phyloP scores from a whole-genome alignment of 2,888 invertebrate species.

The Cerceris ruficornis region DNA sequence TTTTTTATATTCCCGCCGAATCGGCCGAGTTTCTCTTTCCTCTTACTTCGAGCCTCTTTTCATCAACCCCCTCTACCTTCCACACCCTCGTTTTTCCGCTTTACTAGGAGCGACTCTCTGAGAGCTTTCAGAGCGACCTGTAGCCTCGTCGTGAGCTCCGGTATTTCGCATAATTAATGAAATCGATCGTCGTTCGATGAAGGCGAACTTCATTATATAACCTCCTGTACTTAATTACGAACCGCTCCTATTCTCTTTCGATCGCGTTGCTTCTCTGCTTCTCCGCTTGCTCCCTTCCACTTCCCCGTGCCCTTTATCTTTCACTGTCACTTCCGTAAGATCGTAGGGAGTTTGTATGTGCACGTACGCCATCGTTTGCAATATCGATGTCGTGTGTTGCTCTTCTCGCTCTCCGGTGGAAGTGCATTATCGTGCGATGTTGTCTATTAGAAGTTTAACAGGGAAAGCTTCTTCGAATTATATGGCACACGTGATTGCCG shows the following conservation, averaged over 20 bases:
- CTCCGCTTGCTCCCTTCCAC: background rate
- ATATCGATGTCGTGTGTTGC: too few species aligned
- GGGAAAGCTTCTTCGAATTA: too few species aligned
- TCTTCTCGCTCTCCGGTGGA: too few species aligned
- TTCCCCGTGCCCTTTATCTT: background rate
- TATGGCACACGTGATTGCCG: too few species aligned
- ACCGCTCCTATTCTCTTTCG: conserved; percentile 37
- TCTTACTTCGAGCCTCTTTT: conserved; percentile 4
- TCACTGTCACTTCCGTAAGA: background rate
- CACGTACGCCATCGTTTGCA: too few species aligned
- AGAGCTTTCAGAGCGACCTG: conserved; percentile 49
- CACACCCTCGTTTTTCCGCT: background rate
- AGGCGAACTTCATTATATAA: conserved; percentile 56
- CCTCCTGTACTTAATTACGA: conserved; percentile 53
- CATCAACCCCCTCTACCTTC: background rate
- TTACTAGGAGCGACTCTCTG: conserved; percentile 28
- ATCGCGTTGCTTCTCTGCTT: conserved; percentile 21
- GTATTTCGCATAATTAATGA: conserved; percentile 59
- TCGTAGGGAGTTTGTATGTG: too few species aligned
- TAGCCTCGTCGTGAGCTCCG: conserved; percentile 36
- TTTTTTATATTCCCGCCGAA: conserved; percentile 48
- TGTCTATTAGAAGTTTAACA: too few species aligned
- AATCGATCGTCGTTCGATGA: conserved; percentile 55
- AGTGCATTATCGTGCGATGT: too few species aligned
- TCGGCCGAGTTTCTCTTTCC: conserved; percentile 26